These are phyloP conservation scores for Lethrus apterus DNA, from an alignment of 1,140 invertebrate genomes.

Conservation along the genomic window DNA sequence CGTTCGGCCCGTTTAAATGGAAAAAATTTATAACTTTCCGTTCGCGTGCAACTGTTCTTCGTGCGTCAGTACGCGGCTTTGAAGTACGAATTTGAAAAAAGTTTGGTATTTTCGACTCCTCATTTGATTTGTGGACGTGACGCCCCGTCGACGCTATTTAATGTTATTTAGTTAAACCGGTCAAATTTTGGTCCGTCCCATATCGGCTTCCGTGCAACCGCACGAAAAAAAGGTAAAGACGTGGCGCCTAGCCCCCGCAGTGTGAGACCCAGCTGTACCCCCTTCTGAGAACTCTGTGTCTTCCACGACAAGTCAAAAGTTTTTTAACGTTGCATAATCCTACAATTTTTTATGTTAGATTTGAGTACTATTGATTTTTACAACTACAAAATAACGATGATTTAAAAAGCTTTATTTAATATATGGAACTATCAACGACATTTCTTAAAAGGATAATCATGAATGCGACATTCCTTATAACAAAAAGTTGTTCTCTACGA, in stretches of 20 bases:
- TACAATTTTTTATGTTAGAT: too few species aligned
- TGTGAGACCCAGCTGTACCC: slow-evolving; percentile 16
- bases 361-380: too few species aligned
- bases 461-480: too few species aligned
- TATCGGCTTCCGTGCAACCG: slow-evolving; percentile 15
- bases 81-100: background rate
- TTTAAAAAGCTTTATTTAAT: too few species aligned
- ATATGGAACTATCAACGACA: too few species aligned
- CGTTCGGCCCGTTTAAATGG: slow-evolving; percentile 7
- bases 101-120: background rate
- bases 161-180: slow-evolving; percentile 12
- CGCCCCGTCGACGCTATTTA: slow-evolving; percentile 3
- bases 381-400: too few species aligned
- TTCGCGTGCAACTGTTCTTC: background rate
- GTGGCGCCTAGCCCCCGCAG: slow-evolving; percentile 15
- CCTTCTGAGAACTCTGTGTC: slow-evolving; percentile 15
- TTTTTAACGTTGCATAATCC: slow-evolving; percentile 11
- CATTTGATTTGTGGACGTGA: slow-evolving; percentile 1
- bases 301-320: slow-evolving; percentile 8
- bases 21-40: slow-evolving; percentile 8
- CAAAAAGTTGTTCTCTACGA: too few species aligned
- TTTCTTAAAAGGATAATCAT: too few species aligned
- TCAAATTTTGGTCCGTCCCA: slow-evolving; percentile 16
- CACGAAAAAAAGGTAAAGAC: slow-evolving; percentile 7
- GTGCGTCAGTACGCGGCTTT: slow-evolving; percentile 1